Base-by-base conservation (phyloP, 2,797 vertebrate species). In the Orientallactaga sibirica region DNA sequence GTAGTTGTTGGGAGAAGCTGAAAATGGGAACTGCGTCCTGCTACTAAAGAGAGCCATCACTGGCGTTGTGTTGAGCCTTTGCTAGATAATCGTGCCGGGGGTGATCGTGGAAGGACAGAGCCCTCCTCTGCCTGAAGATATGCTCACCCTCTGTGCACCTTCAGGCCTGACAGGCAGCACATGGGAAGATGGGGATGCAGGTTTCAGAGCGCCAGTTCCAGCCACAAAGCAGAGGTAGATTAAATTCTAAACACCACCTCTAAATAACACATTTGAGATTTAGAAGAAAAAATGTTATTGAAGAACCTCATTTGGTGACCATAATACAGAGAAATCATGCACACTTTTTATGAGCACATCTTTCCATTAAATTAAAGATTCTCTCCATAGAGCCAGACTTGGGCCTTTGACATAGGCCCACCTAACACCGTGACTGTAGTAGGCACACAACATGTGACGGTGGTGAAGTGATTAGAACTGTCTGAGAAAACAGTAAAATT, bases 131-230 rank as follows among this genome's bases (percentile, higher is more conserved):
- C 52, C 16, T 43, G 29, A 58, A 74, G 22, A 4, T 4, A 55
- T 70, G 4, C 3, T 0, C 33, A 0, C 37, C 7, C 27, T 52
- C 55, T 22, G 43, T 4, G 15, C 14, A n/a, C 7, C 8, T 11
- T 4, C 1, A 2, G 25, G 7, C 24, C 41, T 12, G 9, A 20
- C 3, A 29, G 5, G 9, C 16, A 66, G 7, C 24, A 64, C 9
- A 22, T 76, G 75, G 75, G 29, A 29, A 20, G 20, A 2, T 1
- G 58, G 41, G 55, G 16, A 19, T 24, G 2, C 33, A 62, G 11
- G 20, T 90, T 70, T 27, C 19, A 9, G 14, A 66, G 33, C 70
- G 41, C 18, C 25, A 52, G 43, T 70, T 6, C 20, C 2, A 58
- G 58, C 64, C 5, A 58, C 52, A 61, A 67, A 76, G 27, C 70